Evolutionary conservation across 2,113 vertebrate genomes (phyloP).

Genomic region (Dicaeum eximium): DNA sequence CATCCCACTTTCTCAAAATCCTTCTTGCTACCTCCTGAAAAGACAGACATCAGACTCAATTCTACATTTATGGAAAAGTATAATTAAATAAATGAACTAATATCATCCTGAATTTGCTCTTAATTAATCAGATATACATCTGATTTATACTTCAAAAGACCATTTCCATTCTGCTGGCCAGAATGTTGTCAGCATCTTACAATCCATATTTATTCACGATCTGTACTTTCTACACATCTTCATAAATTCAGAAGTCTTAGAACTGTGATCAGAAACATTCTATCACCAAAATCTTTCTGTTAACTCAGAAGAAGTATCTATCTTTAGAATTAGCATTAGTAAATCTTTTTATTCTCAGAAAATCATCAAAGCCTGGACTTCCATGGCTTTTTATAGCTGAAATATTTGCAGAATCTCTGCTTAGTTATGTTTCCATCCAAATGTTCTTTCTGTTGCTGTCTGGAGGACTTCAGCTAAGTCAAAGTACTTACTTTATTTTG

Average conservation of each 20-base stretch:
- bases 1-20: neutral
- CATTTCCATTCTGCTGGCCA: neutral
- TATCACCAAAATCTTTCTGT: neutral
- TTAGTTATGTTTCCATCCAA: neutral
- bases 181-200: neutral
- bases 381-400: conserved; percentile 5
- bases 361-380: neutral
- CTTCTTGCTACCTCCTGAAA: neutral
- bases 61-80: neutral
- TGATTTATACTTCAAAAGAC: neutral
- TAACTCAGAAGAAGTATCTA: neutral
- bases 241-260: neutral
- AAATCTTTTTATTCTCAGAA: neutral
- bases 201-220: neutral
- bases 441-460: neutral
- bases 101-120: neutral
- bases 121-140: neutral
- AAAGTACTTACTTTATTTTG: neutral
- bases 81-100: neutral
- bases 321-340: neutral
- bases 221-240: neutral
- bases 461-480: neutral
- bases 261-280: neutral
- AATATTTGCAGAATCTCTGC: conserved; percentile 27
- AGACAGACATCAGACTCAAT: neutral